phyloP scores from a whole-genome alignment of 2,888 invertebrate species.

The Phyto melanocephala region DNA sequence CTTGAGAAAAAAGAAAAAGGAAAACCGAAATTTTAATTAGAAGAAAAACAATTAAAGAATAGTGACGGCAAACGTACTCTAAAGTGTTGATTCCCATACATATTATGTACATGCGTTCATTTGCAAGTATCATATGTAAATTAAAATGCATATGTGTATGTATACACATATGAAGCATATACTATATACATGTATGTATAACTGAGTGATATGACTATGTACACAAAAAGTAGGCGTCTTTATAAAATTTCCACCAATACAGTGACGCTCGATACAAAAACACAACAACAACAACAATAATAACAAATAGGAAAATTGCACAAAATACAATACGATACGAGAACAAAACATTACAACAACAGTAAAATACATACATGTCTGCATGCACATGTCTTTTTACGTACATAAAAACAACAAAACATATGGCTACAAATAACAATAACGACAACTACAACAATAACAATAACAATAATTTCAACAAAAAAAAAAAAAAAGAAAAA shows the following conservation, averaged over 20 bases:
- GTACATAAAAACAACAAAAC: neutral
- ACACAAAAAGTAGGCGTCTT: slow-evolving; percentile 56
- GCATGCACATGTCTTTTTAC: neutral
- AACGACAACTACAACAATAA: slow-evolving; percentile 1
- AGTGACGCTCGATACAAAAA: slow-evolving; percentile 5
- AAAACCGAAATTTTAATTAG: neutral
- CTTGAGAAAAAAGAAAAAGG: neutral
- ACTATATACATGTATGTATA: too few species aligned
- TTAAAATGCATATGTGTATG: neutral
- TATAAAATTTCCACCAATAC: slow-evolving; percentile 54
- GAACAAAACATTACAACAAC: neutral
- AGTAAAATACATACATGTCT: neutral
- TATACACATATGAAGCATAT: neutral
- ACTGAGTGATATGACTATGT: slow-evolving; percentile 1
- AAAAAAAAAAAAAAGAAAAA: slow-evolving; percentile 37
- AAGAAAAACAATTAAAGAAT: slow-evolving; percentile 28
- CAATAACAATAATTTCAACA: too few species aligned
- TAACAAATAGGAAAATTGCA: slow-evolving; percentile 63
- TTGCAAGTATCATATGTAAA: neutral
- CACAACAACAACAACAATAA: slow-evolving; percentile 41
- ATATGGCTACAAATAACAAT: slow-evolving; percentile 37
- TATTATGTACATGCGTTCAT: neutral
- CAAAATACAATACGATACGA: slow-evolving; percentile 45
- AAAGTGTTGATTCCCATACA: neutral
- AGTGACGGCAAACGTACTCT: neutral